phyloP scores from a whole-genome alignment of 37 sponge, comb jelly and placozoan genomes.

The Diacarnus erythraeanus region DNA sequence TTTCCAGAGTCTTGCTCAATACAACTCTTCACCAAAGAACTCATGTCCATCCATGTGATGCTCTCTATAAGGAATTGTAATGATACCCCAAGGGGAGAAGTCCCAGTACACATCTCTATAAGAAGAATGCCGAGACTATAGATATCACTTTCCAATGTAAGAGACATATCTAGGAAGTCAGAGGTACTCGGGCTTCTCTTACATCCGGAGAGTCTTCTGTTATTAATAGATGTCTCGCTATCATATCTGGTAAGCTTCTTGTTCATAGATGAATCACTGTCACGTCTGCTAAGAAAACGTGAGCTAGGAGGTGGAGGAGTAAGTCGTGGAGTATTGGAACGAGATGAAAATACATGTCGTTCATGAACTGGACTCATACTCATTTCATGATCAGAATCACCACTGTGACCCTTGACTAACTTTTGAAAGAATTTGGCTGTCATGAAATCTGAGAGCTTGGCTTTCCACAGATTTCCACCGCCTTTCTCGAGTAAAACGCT shows the following conservation, averaged over 20 bases:
- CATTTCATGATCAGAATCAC: not conserved
- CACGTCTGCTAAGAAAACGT: not conserved
- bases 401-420: not conserved
- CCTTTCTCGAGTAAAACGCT: conserved; percentile 60
- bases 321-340: not conserved
- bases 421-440: conserved; percentile 62
- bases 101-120: conserved; percentile 59
- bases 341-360: not conserved
- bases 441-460: conserved; percentile 79
- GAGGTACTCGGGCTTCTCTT: not conserved
- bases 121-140: conserved; percentile 65
- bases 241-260: not conserved
- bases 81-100: conserved; percentile 29
- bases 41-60: conserved; percentile 27
- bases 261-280: not conserved
- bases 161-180: conserved; percentile 16
- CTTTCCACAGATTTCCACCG: conserved; percentile 32
- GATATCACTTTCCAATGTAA: conserved; percentile 45
- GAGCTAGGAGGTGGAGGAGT: not conserved
- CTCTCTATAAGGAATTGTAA: conserved; percentile 51
- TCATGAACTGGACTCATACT: not conserved
- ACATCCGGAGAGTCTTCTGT: not conserved
- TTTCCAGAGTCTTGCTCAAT: not conserved
- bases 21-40: conserved; percentile 8
- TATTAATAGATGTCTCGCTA: not conserved